Evolutionary conservation across 2,113 vertebrate genomes (phyloP), one percentile per base, ranked within the genome.

Genomic region (Brachyhypopomus occidentalis): DNA sequence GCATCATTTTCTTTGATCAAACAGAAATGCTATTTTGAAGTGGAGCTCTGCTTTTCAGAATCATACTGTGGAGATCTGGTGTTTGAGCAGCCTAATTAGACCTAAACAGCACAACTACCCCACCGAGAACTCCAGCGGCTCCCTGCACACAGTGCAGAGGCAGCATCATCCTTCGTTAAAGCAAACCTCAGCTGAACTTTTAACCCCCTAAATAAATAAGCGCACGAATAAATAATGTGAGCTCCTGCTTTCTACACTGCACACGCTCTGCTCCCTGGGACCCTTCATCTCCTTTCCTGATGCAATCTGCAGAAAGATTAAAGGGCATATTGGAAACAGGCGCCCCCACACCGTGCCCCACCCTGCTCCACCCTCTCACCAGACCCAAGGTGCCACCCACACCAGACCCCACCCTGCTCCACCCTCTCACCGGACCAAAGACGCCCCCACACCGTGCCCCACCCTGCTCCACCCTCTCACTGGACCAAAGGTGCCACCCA

Each of bases 291-390:
- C 75, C 17, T 62, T 72, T 84, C 81, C 85, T 91, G 89, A 91
- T 88, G 90, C 89, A 91, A 92, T 84, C 79, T 70, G 22, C 60
- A 38, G 89, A 84, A 90, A 91, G 84, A 87, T 27, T 84, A 75
- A 77, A 78, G 80, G 75, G 63, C 71, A 84, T 62, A 52, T 38
- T 84, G 69, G 80, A 85, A 82, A 25, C 80, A 56, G 69, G 74
- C 58, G 74, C 58, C 77, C 45, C 27, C 23, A 56, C 34, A 77
- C 77, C 67, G 48, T 56, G 77, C 60, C 58, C 70, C 30, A 69
- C 75, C 70, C 45, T 78, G 64, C 60, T 80, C 14, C 5, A 22
- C 66, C 72, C 72, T 81, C 71, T 23, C 23, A 41, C 12, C 55
- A 66, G 30, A 30, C 30, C 30, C 3, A 30, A 30, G 2, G 1